Evolutionary conservation across 2,888 invertebrate genomes (phyloP).

Genomic region (Copidosoma aretas): DNA sequence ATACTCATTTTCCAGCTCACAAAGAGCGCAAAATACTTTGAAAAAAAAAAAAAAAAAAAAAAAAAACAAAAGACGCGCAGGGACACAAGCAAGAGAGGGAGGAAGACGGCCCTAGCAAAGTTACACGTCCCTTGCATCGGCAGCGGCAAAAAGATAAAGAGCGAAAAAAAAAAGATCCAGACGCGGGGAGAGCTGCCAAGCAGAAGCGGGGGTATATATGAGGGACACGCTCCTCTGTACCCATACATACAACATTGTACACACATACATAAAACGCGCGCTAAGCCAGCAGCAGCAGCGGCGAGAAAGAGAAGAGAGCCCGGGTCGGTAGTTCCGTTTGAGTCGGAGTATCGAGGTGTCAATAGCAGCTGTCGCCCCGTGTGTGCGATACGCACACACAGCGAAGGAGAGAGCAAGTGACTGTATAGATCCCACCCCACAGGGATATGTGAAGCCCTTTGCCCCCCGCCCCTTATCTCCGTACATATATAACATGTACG

Average conservation of each 20-base stretch:
- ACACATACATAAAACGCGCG: neutral
- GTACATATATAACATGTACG: too few relatives aligned
- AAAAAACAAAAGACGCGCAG: neutral
- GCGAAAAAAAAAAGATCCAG: neutral
- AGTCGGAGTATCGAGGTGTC: conserved; percentile 62
- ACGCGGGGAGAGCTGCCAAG: neutral
- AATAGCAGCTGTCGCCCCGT: conserved; percentile 62
- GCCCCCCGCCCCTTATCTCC: too few relatives aligned
- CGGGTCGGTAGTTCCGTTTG: conserved; percentile 59
- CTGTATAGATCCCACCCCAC: too few relatives aligned
- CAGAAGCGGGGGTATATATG: neutral
- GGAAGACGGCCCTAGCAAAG: too few relatives aligned
- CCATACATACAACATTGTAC: neutral
- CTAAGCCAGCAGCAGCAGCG: neutral
- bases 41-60: neutral
- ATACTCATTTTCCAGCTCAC: neutral
- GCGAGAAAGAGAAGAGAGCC: neutral
- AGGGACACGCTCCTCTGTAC: neutral
- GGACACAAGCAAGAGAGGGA: neutral
- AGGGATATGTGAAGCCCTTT: too few relatives aligned
- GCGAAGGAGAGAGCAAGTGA: neutral
- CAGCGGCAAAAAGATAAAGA: neutral
- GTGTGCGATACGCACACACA: conserved; percentile 9
- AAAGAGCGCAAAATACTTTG: neutral
- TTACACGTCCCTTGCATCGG: neutral